Evolutionary conservation across 2,113 vertebrate species (phyloP).

Genomic region (Lagenorhynchus albirostris): DNA sequence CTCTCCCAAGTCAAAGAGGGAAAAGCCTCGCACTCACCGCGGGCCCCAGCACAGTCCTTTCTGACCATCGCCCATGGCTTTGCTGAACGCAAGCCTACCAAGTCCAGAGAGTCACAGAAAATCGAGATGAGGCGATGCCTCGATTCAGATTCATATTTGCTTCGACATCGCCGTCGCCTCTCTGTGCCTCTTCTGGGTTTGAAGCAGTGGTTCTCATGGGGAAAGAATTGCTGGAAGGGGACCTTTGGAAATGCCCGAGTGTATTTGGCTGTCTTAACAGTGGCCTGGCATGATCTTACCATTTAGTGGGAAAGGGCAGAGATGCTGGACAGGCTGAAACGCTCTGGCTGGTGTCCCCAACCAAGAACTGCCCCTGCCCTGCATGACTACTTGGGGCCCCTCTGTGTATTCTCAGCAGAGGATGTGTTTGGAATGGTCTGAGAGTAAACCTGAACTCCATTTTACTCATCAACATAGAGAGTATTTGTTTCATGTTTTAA

Average conservation of each 20-base stretch:
- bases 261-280: neutral
- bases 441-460: neutral
- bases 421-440: neutral
- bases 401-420: neutral
- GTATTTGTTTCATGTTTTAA: neutral
- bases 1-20: too few relatives aligned
- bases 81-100: neutral
- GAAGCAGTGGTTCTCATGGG: neutral
- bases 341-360: neutral
- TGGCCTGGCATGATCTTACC: neutral
- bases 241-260: neutral
- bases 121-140: accelerated
- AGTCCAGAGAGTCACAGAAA: neutral
- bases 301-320: neutral
- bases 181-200: neutral
- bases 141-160: too few relatives aligned
- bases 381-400: neutral
- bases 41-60: accelerated
- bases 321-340: neutral
- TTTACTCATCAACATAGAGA: neutral
- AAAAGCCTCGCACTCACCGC: accelerated
- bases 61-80: neutral
- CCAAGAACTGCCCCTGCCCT: neutral
- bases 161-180: too few relatives aligned
- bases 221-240: neutral